Base-by-base conservation (phyloP, 2,888 invertebrate genomes). In the Tachina lurida region DNA sequence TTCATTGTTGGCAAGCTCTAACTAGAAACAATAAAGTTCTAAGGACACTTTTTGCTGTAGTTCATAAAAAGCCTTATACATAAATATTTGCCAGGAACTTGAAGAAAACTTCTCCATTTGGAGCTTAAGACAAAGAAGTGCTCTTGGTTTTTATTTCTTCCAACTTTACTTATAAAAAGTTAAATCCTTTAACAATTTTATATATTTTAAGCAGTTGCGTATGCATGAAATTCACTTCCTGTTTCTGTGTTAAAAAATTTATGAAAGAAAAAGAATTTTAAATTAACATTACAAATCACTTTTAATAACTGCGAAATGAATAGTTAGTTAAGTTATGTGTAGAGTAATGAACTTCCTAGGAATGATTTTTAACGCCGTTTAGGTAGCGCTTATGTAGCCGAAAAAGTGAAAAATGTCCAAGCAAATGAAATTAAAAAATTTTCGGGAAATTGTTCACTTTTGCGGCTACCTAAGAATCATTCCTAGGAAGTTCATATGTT, bases 11-110 rank as follows among this genome's bases (percentile, higher is more conserved):
- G 22, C 73, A 67, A 67, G 58, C n/a, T n/a, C n/a, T n/a, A n/a
- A 67, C 58, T 80, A 67, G 54, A 65, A 58, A 80, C 80, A 80
- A 74, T 17, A 74, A 65, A 74, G 58, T 74, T 67, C 58, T 43
- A 65, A 65, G 47, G 56, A 80, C 63, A 47, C 41, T 73, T 80
- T 73, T 65, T 73, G 15, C 19, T 79, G 19, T 31, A 78, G 78
- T 31, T 62, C 70, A 74, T 74, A 83, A 86, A 83, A 86, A 80
- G 79, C 76, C 79, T 86, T 74, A 76, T n/a, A n/a, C n/a, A n/a
- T 62, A 86, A 79, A 86, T 86, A 86, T 86, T 86, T 86, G 67
- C 79, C 5, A 80, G 76, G 76, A 83, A 83, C 86, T 86, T 86
- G 67, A 76, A 73, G 47, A 63, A 75, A 83, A 86, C 49, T 83